phyloP scores from a whole-genome alignment of 2,113 vertebrate species.

The Myrmecophaga tridactyla region DNA sequence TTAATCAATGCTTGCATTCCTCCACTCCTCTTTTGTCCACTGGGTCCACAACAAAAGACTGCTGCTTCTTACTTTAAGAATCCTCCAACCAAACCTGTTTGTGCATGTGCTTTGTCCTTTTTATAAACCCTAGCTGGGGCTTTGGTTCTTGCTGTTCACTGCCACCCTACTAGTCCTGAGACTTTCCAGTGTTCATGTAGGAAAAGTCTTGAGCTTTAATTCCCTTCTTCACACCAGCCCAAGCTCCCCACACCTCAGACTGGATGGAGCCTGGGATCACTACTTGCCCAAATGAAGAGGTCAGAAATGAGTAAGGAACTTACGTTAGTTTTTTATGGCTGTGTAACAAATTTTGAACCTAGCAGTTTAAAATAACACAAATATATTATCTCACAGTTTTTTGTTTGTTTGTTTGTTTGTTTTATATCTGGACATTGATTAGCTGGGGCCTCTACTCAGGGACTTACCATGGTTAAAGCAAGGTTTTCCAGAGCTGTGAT shows the following conservation, averaged over 20 bases:
- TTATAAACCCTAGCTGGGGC: not conserved
- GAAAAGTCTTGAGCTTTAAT: not conserved
- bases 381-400: not conserved
- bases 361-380: not conserved
- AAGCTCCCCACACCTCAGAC: not conserved
- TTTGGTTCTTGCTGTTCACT: not conserved
- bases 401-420: too few relatives aligned
- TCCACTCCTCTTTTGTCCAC: not conserved
- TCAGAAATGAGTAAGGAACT: not conserved
- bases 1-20: not conserved
- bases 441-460: not conserved
- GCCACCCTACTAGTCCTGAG: not conserved
- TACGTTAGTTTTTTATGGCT: not conserved
- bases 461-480: not conserved
- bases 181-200: not conserved
- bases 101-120: not conserved
- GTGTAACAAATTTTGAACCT: not conserved
- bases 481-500: not conserved
- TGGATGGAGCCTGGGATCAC: not conserved
- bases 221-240: not conserved
- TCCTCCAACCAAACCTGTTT: not conserved
- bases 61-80: not conserved
- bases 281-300: not conserved
- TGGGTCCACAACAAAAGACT: not conserved
- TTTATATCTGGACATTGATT: not conserved